Conservation (phyloP, 2,797 vertebrate genomes). For the Hapalemur alaotrensis region DNA sequence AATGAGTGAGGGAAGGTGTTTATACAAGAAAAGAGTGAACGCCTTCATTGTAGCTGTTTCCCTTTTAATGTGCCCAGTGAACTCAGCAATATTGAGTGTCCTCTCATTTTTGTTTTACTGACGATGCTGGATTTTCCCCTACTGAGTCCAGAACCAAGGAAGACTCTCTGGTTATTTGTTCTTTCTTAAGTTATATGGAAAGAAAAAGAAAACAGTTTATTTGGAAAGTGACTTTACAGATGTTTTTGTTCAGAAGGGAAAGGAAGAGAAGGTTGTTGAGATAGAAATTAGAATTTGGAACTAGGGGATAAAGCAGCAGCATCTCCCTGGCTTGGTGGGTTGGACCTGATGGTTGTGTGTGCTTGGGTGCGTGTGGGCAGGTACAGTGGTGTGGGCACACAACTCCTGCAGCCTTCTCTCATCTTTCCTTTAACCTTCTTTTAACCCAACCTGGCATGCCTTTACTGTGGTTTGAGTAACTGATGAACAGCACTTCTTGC, state of each 20-base stretch:
- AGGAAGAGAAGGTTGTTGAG: not conserved
- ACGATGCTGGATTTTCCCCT: not conserved
- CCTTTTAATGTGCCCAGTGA: not conserved
- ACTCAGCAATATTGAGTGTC: accelerated
- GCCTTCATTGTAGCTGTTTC: not conserved
- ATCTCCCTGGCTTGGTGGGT: not conserved
- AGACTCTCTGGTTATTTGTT: not conserved
- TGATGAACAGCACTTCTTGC: not conserved
- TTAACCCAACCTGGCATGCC: not conserved
- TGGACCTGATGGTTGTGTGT: not conserved
- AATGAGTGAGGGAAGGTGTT: slow-evolving; percentile 45
- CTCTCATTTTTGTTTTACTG: not conserved
- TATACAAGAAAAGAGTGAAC: not conserved
- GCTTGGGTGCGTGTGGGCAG: not conserved
- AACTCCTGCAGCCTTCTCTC: not conserved
- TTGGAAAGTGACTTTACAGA: not conserved
- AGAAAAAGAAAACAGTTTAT: not conserved
- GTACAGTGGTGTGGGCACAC: not conserved
- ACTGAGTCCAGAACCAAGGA: not conserved
- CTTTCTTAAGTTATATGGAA: not conserved
- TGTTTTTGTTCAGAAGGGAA: slow-evolving; percentile 27
- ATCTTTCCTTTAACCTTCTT: accelerated
- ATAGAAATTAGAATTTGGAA: not conserved
- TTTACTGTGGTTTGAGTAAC: not conserved
- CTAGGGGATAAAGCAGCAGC: not conserved